Percentiles rank a stretch among this genome's conserved stretches.
phyloP scores from a whole-genome alignment of 2,888 invertebrate genomes.

The Nasonovia ribisnigri region DNA sequence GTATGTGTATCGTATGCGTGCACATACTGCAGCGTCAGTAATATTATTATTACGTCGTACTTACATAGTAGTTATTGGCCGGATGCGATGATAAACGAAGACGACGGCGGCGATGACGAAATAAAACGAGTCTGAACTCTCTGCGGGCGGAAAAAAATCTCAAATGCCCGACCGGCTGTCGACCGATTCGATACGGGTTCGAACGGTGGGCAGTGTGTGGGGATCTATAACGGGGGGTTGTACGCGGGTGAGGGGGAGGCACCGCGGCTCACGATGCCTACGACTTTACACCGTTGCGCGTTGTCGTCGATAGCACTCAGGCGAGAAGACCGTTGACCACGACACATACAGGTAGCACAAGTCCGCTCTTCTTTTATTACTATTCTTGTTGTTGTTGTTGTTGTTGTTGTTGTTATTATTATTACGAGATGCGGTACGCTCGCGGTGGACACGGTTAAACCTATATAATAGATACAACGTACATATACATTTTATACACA shows the following conservation, averaged over 20 bases:
- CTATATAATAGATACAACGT: neutral
- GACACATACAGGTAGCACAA: neutral
- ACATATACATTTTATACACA: neutral
- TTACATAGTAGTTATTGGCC: neutral
- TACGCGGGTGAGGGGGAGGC: neutral
- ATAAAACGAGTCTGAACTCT: slow-evolving; percentile 7
- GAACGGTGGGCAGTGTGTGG: neutral
- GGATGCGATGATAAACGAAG: slow-evolving; percentile 1
- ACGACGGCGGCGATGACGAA: neutral
- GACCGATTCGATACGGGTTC: neutral
- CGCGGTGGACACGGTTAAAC: slow-evolving; percentile 4
- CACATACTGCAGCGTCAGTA: neutral
- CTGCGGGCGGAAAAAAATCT: neutral
- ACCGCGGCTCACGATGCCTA: neutral
- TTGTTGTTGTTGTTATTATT: neutral
- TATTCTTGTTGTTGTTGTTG: neutral
- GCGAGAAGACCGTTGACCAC: slow-evolving; percentile 9
- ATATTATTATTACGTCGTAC: neutral
- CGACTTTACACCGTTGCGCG: neutral
- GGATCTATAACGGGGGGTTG: neutral
- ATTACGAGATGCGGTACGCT: neutral
- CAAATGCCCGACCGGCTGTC: neutral
- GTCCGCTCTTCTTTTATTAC: neutral
- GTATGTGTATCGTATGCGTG: neutral
- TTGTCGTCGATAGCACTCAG: neutral